Evolutionary conservation across 2,113 vertebrate genomes (phyloP).

Genomic region (Rousettus leschenaultii): DNA sequence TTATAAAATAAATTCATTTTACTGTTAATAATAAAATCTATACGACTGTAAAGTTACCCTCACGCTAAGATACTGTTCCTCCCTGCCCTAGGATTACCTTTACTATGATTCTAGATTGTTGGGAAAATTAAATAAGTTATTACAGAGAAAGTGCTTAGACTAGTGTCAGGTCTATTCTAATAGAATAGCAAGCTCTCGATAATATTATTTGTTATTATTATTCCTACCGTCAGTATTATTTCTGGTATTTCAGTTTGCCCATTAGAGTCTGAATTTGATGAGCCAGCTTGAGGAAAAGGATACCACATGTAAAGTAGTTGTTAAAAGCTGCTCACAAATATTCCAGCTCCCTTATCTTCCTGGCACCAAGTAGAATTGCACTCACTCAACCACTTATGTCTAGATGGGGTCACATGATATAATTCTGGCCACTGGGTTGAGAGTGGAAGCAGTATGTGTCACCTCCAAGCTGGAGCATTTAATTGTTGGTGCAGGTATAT

Average conservation of each 20-base stretch:
- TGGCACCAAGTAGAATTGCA: neutral
- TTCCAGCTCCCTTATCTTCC: neutral
- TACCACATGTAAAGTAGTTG: fast-evolving
- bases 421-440: neutral
- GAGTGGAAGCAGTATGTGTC: neutral
- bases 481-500: neutral
- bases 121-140: neutral
- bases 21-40: neutral
- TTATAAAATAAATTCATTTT: conserved; percentile 15
- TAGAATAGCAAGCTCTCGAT: neutral
- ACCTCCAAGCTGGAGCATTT: neutral
- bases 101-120: neutral
- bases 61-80: neutral
- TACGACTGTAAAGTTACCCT: neutral
- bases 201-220: neutral
- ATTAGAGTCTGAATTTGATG: neutral
- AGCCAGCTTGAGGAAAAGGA: neutral
- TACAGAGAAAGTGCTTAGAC: neutral
- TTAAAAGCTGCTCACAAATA: neutral
- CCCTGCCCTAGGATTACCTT: neutral
- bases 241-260: neutral
- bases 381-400: no score
- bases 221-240: neutral
- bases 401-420: neutral
- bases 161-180: neutral